Conservation (phyloP, 2,113 vertebrate genomes). For the Caranx ignobilis region DNA sequence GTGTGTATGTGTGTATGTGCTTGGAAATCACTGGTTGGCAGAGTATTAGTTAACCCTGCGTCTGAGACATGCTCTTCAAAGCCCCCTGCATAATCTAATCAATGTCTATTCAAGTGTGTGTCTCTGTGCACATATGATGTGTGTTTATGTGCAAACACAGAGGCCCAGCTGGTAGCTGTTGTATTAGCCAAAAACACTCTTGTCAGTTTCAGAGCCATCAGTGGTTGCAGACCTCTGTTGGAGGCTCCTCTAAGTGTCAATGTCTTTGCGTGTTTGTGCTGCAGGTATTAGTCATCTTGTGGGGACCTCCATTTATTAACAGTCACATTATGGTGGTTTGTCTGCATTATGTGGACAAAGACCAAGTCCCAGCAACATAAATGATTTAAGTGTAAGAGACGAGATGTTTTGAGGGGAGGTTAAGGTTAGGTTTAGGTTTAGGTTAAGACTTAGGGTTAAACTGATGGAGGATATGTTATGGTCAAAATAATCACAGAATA, state of each 20-base stretch:
- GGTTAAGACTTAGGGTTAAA: too few relatives aligned
- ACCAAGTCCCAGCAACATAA: too few relatives aligned
- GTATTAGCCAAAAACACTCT: not conserved
- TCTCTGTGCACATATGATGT: not conserved
- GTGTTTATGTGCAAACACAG: not conserved
- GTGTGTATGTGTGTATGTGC: not conserved
- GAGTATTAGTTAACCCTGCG: slow-evolving; percentile 35
- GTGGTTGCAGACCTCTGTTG: slow-evolving; percentile 4
- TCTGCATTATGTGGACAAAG: too few relatives aligned
- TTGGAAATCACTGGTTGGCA: slow-evolving; percentile 1
- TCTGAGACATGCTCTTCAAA: slow-evolving; percentile 45
- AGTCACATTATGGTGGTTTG: too few relatives aligned
- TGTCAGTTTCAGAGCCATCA: not conserved
- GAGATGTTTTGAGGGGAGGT: too few relatives aligned
- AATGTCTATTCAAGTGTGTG: slow-evolving; percentile 34
- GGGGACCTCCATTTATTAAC: too few relatives aligned
- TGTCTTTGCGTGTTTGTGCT: not conserved
- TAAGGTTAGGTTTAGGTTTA: too few relatives aligned
- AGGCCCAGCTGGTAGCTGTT: slow-evolving; percentile 4
- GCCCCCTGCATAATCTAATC: slow-evolving; percentile 35
- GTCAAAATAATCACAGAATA: too few relatives aligned
- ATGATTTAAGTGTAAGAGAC: too few relatives aligned
- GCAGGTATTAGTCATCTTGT: too few relatives aligned
- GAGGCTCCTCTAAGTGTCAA: not conserved
- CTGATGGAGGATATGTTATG: too few relatives aligned